phyloP scores from a whole-genome alignment of 1,140 invertebrate species.

The Caenorhabditis remanei region DNA sequence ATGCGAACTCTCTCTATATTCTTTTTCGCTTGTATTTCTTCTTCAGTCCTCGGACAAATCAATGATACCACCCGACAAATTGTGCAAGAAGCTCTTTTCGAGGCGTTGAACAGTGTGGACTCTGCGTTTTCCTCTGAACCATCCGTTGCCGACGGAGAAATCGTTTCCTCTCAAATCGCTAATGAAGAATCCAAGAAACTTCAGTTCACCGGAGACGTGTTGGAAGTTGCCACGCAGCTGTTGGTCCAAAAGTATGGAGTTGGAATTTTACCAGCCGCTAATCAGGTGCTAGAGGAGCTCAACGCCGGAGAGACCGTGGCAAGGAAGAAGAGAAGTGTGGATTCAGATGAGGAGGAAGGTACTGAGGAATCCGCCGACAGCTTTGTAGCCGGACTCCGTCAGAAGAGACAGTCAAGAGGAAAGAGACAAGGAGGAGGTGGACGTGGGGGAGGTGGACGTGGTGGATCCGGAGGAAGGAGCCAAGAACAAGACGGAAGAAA shows the following conservation, averaged over 20 bases:
- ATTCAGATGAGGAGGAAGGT: not conserved
- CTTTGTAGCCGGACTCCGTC: not conserved
- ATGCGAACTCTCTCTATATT: not conserved
- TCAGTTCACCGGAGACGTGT: slow-evolving; percentile 23
- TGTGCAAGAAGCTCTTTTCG: slow-evolving; percentile 19
- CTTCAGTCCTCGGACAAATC: not conserved
- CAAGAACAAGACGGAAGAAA: slow-evolving; percentile 10
- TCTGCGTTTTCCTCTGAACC: slow-evolving; percentile 13
- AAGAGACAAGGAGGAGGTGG: slow-evolving; percentile 15
- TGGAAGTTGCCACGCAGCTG: slow-evolving; percentile 41
- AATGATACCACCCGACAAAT: not conserved
- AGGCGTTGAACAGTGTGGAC: slow-evolving; percentile 18
- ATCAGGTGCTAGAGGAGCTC: slow-evolving; percentile 40
- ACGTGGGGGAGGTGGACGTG: not conserved
- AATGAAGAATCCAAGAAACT: slow-evolving; percentile 13
- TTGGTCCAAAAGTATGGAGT: slow-evolving; percentile 55
- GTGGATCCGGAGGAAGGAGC: not conserved
- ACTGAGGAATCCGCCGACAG: not conserved
- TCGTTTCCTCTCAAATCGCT: slow-evolving; percentile 15
- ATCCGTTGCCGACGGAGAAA: slow-evolving; percentile 28
- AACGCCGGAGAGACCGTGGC: not conserved
- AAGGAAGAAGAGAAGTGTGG: slow-evolving; percentile 51
- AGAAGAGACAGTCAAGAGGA: slow-evolving; percentile 23
- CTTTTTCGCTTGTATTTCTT: not conserved
- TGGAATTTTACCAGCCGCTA: slow-evolving; percentile 2